Evolutionary conservation across 2,113 vertebrate genomes (phyloP).

Genomic region (Cyprinodon brontotheroides): DNA sequence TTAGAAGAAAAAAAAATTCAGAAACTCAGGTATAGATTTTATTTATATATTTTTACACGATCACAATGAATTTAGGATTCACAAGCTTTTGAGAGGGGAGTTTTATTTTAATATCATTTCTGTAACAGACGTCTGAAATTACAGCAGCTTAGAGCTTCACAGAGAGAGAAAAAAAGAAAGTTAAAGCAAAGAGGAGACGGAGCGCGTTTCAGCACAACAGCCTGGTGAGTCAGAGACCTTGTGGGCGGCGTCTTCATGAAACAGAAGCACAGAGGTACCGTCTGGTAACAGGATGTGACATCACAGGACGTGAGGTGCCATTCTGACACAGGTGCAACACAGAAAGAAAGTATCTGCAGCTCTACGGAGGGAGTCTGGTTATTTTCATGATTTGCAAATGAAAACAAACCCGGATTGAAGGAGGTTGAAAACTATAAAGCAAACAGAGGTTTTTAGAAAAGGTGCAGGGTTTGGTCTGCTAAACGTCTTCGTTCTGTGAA

Average conservation of each 20-base stretch:
- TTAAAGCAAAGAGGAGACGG: conserved; percentile 34
- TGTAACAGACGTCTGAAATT: conserved; percentile 61
- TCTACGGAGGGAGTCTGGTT: not conserved
- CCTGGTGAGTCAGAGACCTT: conserved; percentile 35
- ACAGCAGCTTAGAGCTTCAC: conserved; percentile 36
- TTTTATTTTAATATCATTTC: conserved; percentile 28
- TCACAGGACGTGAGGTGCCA: conserved; percentile 35
- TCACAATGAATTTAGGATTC: conserved; percentile 62
- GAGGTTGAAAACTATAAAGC: not conserved
- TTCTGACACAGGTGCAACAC: conserved; percentile 16
- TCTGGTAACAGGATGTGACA: conserved; percentile 44
- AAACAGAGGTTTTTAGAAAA: not conserved
- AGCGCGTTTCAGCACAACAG: conserved; percentile 61
- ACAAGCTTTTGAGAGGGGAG: conserved; percentile 38
- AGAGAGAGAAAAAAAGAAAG: not conserved
- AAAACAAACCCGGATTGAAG: not conserved
- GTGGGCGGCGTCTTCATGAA: conserved; percentile 30
- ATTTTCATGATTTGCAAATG: not conserved
- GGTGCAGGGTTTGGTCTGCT: not conserved
- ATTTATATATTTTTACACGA: conserved; percentile 76
- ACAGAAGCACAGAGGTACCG: conserved; percentile 36
- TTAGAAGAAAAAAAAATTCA: not conserved
- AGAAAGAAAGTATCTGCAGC: conserved; percentile 20
- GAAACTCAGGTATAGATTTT: conserved; percentile 72
- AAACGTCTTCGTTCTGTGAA: conserved; percentile 19